A percentile compares a stretch with the other conserved stretches of the same genome.
Evolutionary conservation across 2,113 vertebrate genomes (phyloP).

Genomic region (Tursiops truncatus): DNA sequence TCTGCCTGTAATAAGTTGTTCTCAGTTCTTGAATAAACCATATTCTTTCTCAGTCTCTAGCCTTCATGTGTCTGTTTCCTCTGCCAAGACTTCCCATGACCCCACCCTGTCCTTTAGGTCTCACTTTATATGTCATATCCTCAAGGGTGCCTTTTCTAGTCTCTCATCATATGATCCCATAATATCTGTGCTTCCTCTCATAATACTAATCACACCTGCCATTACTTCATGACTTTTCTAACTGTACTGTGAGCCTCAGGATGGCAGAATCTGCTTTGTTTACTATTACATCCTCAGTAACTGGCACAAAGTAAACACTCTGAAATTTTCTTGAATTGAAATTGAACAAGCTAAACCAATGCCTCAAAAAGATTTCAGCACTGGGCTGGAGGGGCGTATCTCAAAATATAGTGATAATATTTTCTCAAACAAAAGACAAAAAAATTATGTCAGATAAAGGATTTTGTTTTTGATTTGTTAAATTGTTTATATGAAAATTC

Average conservation of each 20-base stretch:
- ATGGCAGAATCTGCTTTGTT: background rate
- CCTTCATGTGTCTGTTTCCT: background rate
- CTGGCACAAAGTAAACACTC: background rate
- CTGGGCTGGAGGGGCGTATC: background rate
- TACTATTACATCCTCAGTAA: background rate
- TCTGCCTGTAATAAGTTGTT: background rate
- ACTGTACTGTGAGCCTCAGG: background rate
- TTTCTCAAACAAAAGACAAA: slow-evolving; percentile 1
- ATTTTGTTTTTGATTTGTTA: slow-evolving; percentile 30
- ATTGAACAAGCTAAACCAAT: background rate
- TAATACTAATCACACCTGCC: background rate
- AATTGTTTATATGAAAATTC: background rate
- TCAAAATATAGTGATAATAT: background rate
- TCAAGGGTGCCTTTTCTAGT: background rate
- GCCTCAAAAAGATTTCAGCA: background rate
- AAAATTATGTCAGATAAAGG: background rate
- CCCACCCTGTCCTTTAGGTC: background rate
- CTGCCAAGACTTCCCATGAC: background rate
- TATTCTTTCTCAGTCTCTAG: background rate
- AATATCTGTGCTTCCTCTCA: background rate
- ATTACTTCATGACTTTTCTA: background rate
- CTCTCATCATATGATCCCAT: background rate
- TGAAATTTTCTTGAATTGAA: background rate
- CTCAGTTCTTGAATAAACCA: background rate
- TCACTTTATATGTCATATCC: background rate